Base-by-base conservation (phyloP, 2,888 invertebrate genomes). In the Apomyelois bistriatella region DNA sequence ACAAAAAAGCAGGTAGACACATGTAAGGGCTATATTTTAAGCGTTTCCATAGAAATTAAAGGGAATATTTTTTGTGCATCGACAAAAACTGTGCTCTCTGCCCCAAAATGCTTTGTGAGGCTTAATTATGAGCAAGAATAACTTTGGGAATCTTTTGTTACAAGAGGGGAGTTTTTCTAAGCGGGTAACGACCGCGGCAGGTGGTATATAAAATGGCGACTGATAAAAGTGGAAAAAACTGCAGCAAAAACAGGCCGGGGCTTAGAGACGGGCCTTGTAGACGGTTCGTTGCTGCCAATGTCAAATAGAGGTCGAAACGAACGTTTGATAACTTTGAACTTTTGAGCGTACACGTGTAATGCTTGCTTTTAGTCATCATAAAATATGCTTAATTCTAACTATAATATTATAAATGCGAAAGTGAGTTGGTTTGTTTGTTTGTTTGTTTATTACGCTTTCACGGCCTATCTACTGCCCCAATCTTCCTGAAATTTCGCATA, bases 121-220 rank as follows among this genome's bases (percentile, higher is more conserved):
- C 74, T 75, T 85, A 86, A 86, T 87, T 85, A 85, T 85, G 84
- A 86, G 80, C 80, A 82, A 83, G 82, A 88, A 88, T 88, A 85
- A 84, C 79, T 85, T 85, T 78, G 82, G 82, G 85, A 82, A 82
- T 85, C 85, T 84, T 82, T 88, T 86, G 85, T 85, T 79, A 65
- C 41, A 54, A 64, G 67, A 79, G 85, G 85, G 88, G 83, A 82
- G 82, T 83, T 88, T 88, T 88, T 85, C 74, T 82, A 73, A 73
- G 69, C 76, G 84, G 84, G 83, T 81, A 86, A 86, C 86, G 85
- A 88, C 84, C 87, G 81, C 76, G 82, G 88, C 89, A 90, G 89
- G 89, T 89, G 89, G 85, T 80, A 80, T 68, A 79, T 76, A 83
- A 82, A 80, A 76, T 79, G 76, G 76, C 79, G 77, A 78, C 77